Percentiles rank a stretch among this genome's conserved stretches.
Conservation (phyloP, 2,888 invertebrate species). For the Argyra leucocephala region DNA sequence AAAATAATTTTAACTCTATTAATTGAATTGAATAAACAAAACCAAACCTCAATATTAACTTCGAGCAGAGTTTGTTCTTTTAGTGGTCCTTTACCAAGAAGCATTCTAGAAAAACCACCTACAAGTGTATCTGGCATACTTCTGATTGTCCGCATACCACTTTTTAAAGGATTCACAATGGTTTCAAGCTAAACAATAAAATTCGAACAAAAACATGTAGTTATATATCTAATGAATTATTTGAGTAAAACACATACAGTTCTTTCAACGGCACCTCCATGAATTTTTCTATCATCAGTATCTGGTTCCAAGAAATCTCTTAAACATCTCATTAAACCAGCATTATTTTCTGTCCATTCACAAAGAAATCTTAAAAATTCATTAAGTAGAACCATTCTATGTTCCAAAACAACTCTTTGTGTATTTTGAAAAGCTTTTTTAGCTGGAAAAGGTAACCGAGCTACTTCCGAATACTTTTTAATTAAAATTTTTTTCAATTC, state of each 20-base stretch:
- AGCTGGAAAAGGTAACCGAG: slow-evolving; percentile 72
- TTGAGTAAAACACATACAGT: slow-evolving; percentile 44
- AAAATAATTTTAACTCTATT: background rate
- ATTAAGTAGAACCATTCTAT: slow-evolving; percentile 71
- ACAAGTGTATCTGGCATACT: slow-evolving; percentile 68
- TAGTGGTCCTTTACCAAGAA: slow-evolving; percentile 46
- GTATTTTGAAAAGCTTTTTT: slow-evolving; percentile 93
- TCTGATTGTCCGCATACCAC: slow-evolving; percentile 64
- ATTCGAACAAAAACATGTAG: background rate
- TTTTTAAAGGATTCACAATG: slow-evolving; percentile 53
- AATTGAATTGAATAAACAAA: background rate
- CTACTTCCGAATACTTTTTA: slow-evolving; percentile 57
- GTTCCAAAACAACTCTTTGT: slow-evolving; percentile 73
- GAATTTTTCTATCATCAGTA: slow-evolving; percentile 56
- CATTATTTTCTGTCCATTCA: slow-evolving; percentile 49
- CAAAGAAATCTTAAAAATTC: slow-evolving; percentile 67
- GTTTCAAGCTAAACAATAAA: slow-evolving; percentile 42
- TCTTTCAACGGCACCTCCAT: slow-evolving; percentile 50
- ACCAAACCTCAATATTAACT: slow-evolving; percentile 22
- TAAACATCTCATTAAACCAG: slow-evolving; percentile 45
- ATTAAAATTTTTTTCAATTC: slow-evolving; percentile 67
- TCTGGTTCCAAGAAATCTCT: slow-evolving; percentile 60
- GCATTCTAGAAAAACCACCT: slow-evolving; percentile 53
- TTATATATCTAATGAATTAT: background rate
- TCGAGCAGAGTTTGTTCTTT: slow-evolving; percentile 24